Evolutionary conservation across 2,888 invertebrate species (phyloP).

Genomic region (Temnothorax unifasciatus): DNA sequence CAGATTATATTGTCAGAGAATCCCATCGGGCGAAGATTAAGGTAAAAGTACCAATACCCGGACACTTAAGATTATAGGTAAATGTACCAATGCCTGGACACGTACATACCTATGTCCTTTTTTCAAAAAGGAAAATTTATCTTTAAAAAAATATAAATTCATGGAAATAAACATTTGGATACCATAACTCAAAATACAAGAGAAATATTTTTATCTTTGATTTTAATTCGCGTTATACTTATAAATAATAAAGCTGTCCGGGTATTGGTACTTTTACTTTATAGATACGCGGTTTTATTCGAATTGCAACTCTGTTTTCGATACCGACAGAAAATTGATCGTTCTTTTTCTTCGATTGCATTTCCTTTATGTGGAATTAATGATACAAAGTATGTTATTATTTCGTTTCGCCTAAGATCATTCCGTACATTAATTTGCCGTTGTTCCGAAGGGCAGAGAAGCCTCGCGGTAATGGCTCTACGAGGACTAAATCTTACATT

Average conservation of each 20-base stretch:
- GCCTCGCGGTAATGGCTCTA: not conserved
- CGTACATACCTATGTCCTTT: too few relatives aligned
- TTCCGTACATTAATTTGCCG: not conserved
- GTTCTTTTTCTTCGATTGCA: not conserved
- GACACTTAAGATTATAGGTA: too few relatives aligned
- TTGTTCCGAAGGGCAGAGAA: not conserved
- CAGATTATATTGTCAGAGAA: not conserved
- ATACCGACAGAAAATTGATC: not conserved
- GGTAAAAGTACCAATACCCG: too few relatives aligned
- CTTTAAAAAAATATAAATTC: too few relatives aligned
- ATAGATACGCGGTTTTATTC: not conserved
- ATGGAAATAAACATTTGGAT: too few relatives aligned
- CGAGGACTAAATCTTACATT: slow-evolving; percentile 17
- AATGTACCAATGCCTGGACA: too few relatives aligned
- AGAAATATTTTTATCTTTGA: too few relatives aligned
- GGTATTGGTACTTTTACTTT: too few relatives aligned
- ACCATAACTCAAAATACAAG: too few relatives aligned
- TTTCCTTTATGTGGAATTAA: not conserved
- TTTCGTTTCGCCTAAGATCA: not conserved
- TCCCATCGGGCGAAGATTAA: not conserved
- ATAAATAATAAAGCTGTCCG: too few relatives aligned
- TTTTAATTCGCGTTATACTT: too few relatives aligned
- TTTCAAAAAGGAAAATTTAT: too few relatives aligned
- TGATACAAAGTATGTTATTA: not conserved
- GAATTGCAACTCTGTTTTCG: not conserved